A percentile compares a stretch with the other conserved stretches of the same genome.
These are phyloP conservation scores for Timema cristinae DNA, from an alignment of 2,888 invertebrate species.

Conservation along the genomic window DNA sequence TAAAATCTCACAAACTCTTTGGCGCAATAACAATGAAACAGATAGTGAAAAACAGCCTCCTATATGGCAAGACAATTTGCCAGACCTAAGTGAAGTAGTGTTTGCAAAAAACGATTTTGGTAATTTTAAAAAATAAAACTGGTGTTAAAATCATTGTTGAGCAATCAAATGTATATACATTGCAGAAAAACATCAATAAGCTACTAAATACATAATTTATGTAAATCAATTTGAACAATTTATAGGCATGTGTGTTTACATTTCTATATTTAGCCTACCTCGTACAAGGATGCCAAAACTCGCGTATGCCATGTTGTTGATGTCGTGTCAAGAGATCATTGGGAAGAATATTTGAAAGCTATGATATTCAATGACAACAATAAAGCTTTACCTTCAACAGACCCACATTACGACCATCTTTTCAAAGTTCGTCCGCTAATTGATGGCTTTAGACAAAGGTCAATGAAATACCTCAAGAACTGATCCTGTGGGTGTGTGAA, in stretches of 20 bases:
- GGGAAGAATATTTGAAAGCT: neutral
- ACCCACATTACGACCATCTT: neutral
- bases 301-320: neutral
- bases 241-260: neutral
- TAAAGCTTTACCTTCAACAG: neutral
- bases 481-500: neutral
- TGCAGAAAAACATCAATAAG: no score
- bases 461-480: neutral
- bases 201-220: no score
- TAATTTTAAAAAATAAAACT: neutral
- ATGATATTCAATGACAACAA: constrained; percentile 4
- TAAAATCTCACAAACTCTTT: neutral
- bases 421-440: neutral
- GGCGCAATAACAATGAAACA: neutral
- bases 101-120: neutral
- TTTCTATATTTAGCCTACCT: neutral
- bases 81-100: neutral
- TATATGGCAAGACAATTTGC: neutral
- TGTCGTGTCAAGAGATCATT: neutral
- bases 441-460: neutral
- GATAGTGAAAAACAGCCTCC: neutral
- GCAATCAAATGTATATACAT: neutral
- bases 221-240: neutral
- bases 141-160: neutral
- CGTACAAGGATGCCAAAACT: neutral